Evolutionary conservation across 1,140 invertebrate genomes (phyloP).

Genomic region (Anoplophora glabripennis): DNA sequence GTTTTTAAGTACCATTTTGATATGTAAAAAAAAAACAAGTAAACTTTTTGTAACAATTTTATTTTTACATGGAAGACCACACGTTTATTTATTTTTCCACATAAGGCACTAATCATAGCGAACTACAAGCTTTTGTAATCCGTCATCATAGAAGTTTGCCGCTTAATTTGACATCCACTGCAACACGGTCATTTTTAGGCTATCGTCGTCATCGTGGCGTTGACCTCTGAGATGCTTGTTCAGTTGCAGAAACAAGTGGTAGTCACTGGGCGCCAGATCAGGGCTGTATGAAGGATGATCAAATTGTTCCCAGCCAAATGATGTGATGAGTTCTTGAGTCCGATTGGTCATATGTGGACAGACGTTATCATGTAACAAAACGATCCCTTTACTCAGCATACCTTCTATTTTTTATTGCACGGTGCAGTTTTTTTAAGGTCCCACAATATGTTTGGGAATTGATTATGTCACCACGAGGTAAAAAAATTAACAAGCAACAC

Average conservation of each 20-base stretch:
- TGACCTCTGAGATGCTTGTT: constrained; percentile 13
- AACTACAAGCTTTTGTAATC: no score
- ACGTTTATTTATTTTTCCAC: neutral
- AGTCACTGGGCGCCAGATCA: constrained; percentile 7
- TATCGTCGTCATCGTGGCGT: constrained; percentile 6
- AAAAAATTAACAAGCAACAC: no score
- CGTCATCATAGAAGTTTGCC: neutral
- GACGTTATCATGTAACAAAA: constrained; percentile 1
- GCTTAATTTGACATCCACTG: neutral
- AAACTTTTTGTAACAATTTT: neutral
- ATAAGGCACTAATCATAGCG: no score
- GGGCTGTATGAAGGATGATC: no score
- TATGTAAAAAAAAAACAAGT: neutral
- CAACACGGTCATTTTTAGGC: constrained; percentile 9
- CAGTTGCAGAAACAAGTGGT: constrained; percentile 15
- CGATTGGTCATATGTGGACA: neutral
- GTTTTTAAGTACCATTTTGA: no score
- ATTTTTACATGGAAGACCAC: neutral
- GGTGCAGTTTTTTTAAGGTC: no score
- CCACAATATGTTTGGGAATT: no score
- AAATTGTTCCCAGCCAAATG: constrained; percentile 5
- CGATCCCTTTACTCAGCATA: no score
- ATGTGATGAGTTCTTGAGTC: neutral
- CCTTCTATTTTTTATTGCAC: no score
- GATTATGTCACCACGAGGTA: no score